Evolutionary conservation across 2,888 invertebrate species (phyloP).

Genomic region (Cephus rjabovi): DNA sequence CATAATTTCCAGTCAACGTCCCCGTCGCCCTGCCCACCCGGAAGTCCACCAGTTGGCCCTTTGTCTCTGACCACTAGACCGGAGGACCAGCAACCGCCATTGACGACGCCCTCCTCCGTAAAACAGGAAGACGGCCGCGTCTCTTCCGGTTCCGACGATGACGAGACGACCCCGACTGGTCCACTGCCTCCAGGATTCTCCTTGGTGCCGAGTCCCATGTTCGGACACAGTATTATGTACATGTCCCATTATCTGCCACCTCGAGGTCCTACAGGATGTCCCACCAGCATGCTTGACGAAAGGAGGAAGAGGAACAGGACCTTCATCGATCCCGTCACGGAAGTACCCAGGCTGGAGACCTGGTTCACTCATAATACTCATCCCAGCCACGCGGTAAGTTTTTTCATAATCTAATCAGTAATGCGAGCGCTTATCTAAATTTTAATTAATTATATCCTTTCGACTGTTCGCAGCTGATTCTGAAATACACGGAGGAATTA

Average conservation of each 20-base stretch:
- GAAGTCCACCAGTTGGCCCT: slow-evolving; percentile 60
- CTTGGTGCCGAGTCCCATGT: slow-evolving; percentile 88
- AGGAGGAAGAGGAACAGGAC: slow-evolving; percentile 95
- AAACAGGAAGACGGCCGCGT: slow-evolving; percentile 60
- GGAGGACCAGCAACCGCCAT: slow-evolving; percentile 59
- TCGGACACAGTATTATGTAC: slow-evolving; percentile 90
- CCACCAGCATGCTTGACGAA: slow-evolving; percentile 78
- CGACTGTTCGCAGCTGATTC: slow-evolving; percentile 77
- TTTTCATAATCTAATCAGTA: not conserved
- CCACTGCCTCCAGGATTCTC: slow-evolving; percentile 77
- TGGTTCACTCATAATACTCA: slow-evolving; percentile 99
- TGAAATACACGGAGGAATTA: slow-evolving; percentile 97
- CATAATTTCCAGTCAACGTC: slow-evolving; percentile 52
- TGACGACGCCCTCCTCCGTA: slow-evolving; percentile 51
- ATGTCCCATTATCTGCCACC: slow-evolving; percentile 88
- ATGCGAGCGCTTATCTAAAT: not conserved
- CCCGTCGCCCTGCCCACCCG: slow-evolving; percentile 60
- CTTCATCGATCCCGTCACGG: slow-evolving; percentile 98
- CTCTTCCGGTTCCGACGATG: slow-evolving; percentile 70
- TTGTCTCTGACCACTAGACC: slow-evolving; percentile 61
- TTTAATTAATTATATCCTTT: not conserved
- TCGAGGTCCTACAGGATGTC: slow-evolving; percentile 59
- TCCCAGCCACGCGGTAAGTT: slow-evolving; percentile 83
- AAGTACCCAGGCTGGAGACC: slow-evolving; percentile 92
- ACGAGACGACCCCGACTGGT: slow-evolving; percentile 68